phyloP scores from a whole-genome alignment of 2,113 vertebrate genomes.

The Meriones unguiculatus region DNA sequence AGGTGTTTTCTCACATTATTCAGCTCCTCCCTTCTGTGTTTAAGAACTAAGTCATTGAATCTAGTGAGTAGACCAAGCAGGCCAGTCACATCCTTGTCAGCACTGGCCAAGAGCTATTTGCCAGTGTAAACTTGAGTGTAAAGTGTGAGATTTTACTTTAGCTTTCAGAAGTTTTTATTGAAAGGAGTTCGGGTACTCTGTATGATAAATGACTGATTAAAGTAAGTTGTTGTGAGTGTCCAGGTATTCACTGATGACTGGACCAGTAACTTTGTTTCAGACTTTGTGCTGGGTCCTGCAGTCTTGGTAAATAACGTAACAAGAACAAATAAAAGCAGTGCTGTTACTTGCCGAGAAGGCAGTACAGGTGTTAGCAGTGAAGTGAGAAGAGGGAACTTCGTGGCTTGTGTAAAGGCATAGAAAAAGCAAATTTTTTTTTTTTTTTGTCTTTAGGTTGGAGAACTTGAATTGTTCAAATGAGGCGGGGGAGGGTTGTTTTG shows the following conservation, averaged over 20 bases:
- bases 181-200: not conserved
- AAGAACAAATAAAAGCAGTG: not conserved
- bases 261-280: not conserved
- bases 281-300: not conserved
- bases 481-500: too few relatives aligned
- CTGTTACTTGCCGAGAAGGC: not conserved
- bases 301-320: not conserved
- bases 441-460: not conserved
- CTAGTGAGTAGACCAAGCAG: not conserved
- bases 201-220: not conserved
- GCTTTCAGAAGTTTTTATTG: not conserved
- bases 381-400: not conserved
- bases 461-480: conserved; percentile 1
- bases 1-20: not conserved
- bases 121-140: not conserved
- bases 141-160: not conserved
- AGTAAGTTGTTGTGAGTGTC: not conserved
- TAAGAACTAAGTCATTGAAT: not conserved
- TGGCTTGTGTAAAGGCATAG: not conserved
- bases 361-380: not conserved
- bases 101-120: not conserved
- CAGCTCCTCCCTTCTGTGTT: not conserved
- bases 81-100: not conserved
- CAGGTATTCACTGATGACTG: not conserved
- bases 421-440: not conserved